Evolutionary conservation across 2,113 vertebrate genomes (phyloP).

Genomic region (Muntiacus muntjak): DNA sequence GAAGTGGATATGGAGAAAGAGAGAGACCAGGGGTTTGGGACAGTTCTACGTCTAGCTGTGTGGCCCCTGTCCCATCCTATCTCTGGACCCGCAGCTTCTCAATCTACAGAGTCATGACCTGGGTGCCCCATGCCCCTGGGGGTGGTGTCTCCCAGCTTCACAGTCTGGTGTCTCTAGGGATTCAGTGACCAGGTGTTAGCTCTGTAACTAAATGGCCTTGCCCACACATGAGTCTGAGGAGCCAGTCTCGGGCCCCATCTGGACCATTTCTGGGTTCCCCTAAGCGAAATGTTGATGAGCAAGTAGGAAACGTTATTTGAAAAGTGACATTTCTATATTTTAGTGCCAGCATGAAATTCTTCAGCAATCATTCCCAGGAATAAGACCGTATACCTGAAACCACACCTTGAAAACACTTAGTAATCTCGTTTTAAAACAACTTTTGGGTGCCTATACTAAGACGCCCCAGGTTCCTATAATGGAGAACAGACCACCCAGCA

Average conservation of each 20-base stretch:
- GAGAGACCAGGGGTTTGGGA: neutral
- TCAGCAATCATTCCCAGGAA: neutral
- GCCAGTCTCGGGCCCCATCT: neutral
- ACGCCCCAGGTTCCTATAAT: neutral
- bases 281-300: neutral
- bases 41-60: neutral
- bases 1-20: neutral
- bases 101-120: neutral
- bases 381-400: neutral
- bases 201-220: neutral
- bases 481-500: neutral
- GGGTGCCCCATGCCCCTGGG: neutral
- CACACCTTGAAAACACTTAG: neutral
- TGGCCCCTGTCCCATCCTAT: neutral
- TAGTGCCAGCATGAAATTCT: neutral
- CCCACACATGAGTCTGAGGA: neutral
- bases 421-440: neutral
- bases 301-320: neutral
- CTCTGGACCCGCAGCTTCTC: neutral
- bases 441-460: neutral
- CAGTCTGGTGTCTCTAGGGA: neutral
- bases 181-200: rapidly evolving
- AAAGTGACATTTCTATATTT: neutral
- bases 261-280: neutral
- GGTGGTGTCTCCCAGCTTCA: neutral